Evolutionary conservation across 2,797 vertebrate genomes (phyloP).

Genomic region (Rhynchotus rufescens): DNA sequence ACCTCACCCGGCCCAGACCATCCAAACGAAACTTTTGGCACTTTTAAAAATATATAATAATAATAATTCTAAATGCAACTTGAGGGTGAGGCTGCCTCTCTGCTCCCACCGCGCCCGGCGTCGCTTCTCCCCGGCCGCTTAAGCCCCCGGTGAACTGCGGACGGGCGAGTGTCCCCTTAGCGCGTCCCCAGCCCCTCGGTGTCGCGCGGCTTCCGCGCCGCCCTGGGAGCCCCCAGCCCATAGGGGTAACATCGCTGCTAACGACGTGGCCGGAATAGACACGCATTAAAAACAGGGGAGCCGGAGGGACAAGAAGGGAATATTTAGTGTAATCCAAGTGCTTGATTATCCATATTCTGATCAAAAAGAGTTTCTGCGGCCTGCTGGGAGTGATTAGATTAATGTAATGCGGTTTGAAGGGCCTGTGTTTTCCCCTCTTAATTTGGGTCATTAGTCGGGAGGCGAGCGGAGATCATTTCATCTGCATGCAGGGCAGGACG

Average conservation of each 20-base stretch:
- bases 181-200: slow-evolving; percentile 71
- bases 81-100: background rate
- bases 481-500: slow-evolving; percentile 78
- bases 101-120: background rate
- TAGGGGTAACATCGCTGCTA: slow-evolving; percentile 88
- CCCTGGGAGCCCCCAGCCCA: slow-evolving; percentile 77
- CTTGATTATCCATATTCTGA: slow-evolving; percentile 91
- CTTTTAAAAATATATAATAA: background rate
- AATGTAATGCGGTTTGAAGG: slow-evolving; percentile 94
- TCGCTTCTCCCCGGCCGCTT: slow-evolving; percentile 49
- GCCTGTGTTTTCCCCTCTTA: slow-evolving; percentile 92
- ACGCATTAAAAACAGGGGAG: slow-evolving; percentile 84
- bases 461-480: slow-evolving; percentile 91
- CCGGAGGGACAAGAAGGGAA: slow-evolving; percentile 65
- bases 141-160: slow-evolving; percentile 64
- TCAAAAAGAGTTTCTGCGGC: slow-evolving; percentile 84
- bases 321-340: slow-evolving; percentile 87
- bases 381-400: slow-evolving; percentile 92
- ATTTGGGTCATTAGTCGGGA: slow-evolving; percentile 93
- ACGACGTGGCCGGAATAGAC: slow-evolving; percentile 90
- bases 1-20: background rate
- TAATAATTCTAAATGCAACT: too few relatives aligned
- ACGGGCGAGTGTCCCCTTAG: slow-evolving; percentile 74
- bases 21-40: background rate
- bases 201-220: slow-evolving; percentile 81